These are phyloP conservation scores for Sapajus apella DNA, from an alignment of 2,113 vertebrate genomes.

Conservation along the genomic window DNA sequence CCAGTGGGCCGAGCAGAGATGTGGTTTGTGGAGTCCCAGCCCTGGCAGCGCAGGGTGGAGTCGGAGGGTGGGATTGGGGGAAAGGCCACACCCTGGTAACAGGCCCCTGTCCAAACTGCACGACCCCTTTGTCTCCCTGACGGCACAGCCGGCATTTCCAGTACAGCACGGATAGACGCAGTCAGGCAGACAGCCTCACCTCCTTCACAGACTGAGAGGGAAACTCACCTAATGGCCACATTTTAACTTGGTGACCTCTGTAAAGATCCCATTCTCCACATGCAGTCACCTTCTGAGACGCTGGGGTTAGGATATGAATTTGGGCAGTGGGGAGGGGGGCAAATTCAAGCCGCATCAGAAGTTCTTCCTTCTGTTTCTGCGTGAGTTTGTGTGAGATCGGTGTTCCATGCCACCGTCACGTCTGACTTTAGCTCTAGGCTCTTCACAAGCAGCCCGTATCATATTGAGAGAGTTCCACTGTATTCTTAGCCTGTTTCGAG, in stretches of 20 bases:
- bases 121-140: background rate
- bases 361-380: no score
- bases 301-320: no score
- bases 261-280: no score
- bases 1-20: fast-evolving
- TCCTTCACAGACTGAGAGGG: fast-evolving
- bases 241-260: no score
- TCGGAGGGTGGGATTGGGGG: no score
- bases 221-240: no score
- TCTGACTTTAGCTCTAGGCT: background rate
- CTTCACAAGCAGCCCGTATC: background rate
- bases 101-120: fast-evolving
- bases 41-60: background rate
- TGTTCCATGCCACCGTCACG: fast-evolving
- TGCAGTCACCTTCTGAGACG: no score
- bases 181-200: background rate
- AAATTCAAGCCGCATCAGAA: no score
- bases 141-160: background rate
- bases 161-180: fast-evolving
- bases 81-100: background rate
- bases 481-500: background rate
- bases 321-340: no score
- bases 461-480: background rate
- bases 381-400: no score
- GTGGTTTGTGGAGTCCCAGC: background rate